phyloP scores from a whole-genome alignment of 2,113 vertebrate species.

The Cepphus grylle region DNA sequence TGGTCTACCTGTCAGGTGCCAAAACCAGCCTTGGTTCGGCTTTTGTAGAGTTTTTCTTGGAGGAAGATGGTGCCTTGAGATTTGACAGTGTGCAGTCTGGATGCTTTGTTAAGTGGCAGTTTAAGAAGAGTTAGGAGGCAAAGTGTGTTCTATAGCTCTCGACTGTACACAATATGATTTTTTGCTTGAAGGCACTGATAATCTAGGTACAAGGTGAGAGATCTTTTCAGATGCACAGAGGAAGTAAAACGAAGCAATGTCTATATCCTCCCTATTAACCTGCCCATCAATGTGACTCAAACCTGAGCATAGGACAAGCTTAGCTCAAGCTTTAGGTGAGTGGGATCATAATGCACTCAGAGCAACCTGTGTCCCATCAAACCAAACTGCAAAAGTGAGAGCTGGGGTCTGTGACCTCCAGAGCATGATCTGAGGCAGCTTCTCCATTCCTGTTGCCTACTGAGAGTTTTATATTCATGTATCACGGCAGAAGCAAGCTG shows the following conservation, averaged over 20 bases:
- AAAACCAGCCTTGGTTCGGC: neutral
- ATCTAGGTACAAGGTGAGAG: neutral
- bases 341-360: neutral
- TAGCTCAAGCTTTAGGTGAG: neutral
- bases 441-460: neutral
- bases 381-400: neutral
- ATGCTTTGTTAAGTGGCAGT: neutral
- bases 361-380: neutral
- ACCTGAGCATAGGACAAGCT: neutral
- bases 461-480: neutral
- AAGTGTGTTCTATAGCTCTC: neutral
- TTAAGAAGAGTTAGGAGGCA: neutral
- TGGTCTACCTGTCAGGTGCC: neutral
- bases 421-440: neutral
- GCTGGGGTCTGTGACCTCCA: neutral
- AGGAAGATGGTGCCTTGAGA: neutral
- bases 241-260: neutral
- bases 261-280: neutral
- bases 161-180: neutral
- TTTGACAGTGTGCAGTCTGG: neutral
- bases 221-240: neutral
- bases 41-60: neutral
- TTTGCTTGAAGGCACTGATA: neutral
- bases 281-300: neutral
- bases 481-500: neutral